These are phyloP conservation scores for Lithobates sylvaticus DNA, from an alignment of 2,797 vertebrate genomes.

Conservation along the genomic window DNA sequence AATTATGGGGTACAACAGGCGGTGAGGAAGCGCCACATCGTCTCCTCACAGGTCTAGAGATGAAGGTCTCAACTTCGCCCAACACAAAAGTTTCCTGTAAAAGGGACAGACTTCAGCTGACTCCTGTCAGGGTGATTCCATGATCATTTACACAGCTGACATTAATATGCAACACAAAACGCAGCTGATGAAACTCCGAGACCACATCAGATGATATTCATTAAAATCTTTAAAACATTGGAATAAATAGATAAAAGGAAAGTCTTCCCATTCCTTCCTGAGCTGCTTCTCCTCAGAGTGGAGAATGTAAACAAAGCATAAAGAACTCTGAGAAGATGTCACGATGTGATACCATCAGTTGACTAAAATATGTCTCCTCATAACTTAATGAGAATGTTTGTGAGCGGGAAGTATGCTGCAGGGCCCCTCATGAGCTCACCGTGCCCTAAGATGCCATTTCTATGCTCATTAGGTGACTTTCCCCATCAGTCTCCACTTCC, in stretches of 20 bases:
- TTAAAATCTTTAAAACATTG: not conserved
- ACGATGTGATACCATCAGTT: slow-evolving; percentile 18
- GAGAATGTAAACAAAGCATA: slow-evolving; percentile 10
- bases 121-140: not conserved
- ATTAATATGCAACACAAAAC: not conserved
- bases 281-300: not conserved
- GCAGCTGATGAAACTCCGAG: not conserved
- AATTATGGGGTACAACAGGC: too few relatives aligned
- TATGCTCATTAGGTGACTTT: slow-evolving; percentile 21
- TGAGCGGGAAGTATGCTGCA: not conserved
- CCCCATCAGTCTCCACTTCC: not conserved
- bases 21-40: too few relatives aligned
- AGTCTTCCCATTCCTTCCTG: not conserved
- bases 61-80: too few relatives aligned
- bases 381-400: slow-evolving; percentile 28
- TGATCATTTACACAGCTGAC: not conserved
- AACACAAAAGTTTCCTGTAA: too few relatives aligned
- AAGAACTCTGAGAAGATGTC: not conserved
- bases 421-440: slow-evolving; percentile 28
- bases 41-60: too few relatives aligned
- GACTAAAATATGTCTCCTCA: not conserved
- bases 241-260: not conserved
- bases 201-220: not conserved
- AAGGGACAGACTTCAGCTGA: too few relatives aligned
- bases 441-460: slow-evolving; percentile 19